phyloP scores from a whole-genome alignment of 1,140 invertebrate genomes.

The Spodoptera frugiperda region DNA sequence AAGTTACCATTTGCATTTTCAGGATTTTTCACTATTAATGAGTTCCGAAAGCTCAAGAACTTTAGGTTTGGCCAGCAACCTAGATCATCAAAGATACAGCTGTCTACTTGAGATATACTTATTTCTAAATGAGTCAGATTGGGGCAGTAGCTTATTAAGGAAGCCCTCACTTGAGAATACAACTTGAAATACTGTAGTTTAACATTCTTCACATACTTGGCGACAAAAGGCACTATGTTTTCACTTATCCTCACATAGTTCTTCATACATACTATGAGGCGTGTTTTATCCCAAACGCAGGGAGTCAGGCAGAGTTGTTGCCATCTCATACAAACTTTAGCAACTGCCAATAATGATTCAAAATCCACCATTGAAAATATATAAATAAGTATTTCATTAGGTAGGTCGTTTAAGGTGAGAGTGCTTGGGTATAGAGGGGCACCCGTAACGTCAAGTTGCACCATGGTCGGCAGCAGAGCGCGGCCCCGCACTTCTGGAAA shows the following conservation, averaged over 20 bases:
- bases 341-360: constrained; percentile 81
- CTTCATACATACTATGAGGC: constrained; percentile 84
- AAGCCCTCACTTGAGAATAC: constrained; percentile 84
- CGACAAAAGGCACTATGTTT: constrained; percentile 83
- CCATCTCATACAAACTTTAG: constrained; percentile 84
- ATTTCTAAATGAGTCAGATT: constrained; percentile 86
- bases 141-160: constrained; percentile 83
- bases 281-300: constrained; percentile 84
- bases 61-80: constrained; percentile 83
- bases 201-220: constrained; percentile 84
- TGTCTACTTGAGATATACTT: constrained; percentile 85
- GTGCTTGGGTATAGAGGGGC: constrained; percentile 65
- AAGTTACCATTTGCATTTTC: constrained; percentile 82
- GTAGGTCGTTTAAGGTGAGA: constrained; percentile 83
- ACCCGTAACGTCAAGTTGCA: constrained; percentile 81
- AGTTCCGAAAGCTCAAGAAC: constrained; percentile 85
- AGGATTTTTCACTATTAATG: constrained; percentile 79
- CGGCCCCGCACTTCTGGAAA: constrained; percentile 71
- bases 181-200: constrained; percentile 86
- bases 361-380: constrained; percentile 86
- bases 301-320: constrained; percentile 82
- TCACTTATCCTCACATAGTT: constrained; percentile 84
- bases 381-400: constrained; percentile 85
- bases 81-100: constrained; percentile 85
- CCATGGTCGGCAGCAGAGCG: constrained; percentile 70